Base-by-base conservation (phyloP, 2,113 vertebrate genomes). In the Trematomus loennbergii region DNA sequence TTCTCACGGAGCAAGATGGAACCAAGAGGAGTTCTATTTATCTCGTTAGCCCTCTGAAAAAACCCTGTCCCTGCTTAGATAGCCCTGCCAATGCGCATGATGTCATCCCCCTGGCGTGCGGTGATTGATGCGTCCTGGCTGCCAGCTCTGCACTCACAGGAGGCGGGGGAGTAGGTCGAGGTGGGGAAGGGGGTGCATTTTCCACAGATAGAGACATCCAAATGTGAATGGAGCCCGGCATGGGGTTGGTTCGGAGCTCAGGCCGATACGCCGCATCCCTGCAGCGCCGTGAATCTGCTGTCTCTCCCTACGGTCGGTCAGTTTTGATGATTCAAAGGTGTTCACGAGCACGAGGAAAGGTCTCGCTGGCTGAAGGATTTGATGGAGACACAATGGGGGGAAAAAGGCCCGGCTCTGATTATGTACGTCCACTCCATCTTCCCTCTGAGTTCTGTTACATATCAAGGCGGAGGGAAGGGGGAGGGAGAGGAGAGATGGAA, bases 111-210 rank as follows among this genome's bases (percentile, higher is more conserved):
- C 87, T 78, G 89, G 78, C 84, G 84, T 81, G 89, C 89, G 20
- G 82, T 94, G 93, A 96, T 93, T 93, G 91, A 95, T 95, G 88
- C 85, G 25, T 90, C 91, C 90, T 91, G 94, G 92, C 90, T 87
- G 84, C 91, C 75, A 84, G 77, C 79, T 89, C 88, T 61, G 52
- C 75, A 54, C 82, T 83, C 49, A 87, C 40, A 59, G 76, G 73
- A 87, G 75, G 81, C 55, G 82, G 86, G 79, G 84, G 81, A 61
- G 87, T 59, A 68, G 67, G 71, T 68, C 7, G 74, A 81, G 69
- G 63, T 78, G 40, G 82, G 63, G 81, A 88, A 72, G 87, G 66
- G 79, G 79, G 66, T 76, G 74, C 64, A 86, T 87, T 91, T 88
- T 91, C 85, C 88, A 86, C 76, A 88, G 89, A 94, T 89, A 92